These are phyloP conservation scores for Theonella swinhoei DNA, from an alignment of 37 sponge, comb jelly and placozoan species.

Conservation along the genomic window DNA sequence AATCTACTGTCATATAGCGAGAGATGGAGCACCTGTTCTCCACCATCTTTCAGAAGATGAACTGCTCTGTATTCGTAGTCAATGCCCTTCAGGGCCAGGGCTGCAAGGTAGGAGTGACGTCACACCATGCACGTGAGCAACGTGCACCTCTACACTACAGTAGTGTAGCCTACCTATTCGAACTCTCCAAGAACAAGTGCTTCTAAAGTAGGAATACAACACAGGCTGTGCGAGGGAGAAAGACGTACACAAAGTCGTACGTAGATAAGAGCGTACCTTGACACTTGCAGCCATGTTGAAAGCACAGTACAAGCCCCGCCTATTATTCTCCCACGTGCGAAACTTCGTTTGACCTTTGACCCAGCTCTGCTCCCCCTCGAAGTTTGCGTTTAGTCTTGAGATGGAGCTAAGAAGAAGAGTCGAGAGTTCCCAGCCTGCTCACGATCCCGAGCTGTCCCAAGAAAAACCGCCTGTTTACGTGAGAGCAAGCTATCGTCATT, in stretches of 20 bases:
- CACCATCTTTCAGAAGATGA: conserved; percentile 95
- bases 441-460: not conserved
- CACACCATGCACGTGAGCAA: not conserved
- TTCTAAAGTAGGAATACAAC: conserved; percentile 96
- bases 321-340: not conserved
- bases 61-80: conserved; percentile 91
- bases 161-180: conserved; percentile 74
- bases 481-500: not conserved
- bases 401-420: not conserved
- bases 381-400: too few species aligned
- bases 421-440: not conserved
- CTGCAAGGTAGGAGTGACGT: conserved; percentile 32
- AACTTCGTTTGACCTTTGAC: too few species aligned
- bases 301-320: not conserved
- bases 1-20: not conserved
- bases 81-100: conserved; percentile 92
- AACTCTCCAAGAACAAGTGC: conserved; percentile 98
- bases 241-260: too few species aligned
- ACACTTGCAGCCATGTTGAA: conserved; percentile 19
- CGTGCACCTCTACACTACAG: not conserved
- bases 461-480: not conserved
- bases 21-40: conserved; percentile 79
- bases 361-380: too few species aligned
- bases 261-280: not conserved
- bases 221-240: conserved; percentile 68